These are phyloP conservation scores for Asobara japonica DNA, from an alignment of 1,140 invertebrate species.

Conservation along the genomic window DNA sequence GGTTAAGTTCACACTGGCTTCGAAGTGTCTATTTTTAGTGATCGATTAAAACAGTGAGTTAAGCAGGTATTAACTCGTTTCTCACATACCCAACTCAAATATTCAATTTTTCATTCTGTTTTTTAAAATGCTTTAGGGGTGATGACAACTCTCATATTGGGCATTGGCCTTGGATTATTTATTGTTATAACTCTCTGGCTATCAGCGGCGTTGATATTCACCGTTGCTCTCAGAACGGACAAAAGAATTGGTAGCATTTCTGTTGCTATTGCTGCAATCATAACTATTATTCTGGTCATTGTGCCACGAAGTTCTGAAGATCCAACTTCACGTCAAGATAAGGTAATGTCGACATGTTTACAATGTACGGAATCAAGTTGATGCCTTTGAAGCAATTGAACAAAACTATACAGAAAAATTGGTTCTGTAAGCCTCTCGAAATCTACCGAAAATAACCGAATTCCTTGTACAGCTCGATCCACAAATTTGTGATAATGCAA, in stretches of 20 bases:
- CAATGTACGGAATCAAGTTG: too few relatives aligned
- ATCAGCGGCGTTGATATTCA: slow-evolving; percentile 66
- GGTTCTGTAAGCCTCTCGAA: too few relatives aligned
- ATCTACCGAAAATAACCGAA: too few relatives aligned
- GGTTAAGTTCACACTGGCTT: too few relatives aligned
- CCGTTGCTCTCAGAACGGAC: slow-evolving; percentile 68
- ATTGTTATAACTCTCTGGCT: slow-evolving; percentile 69
- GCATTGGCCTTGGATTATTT: slow-evolving; percentile 68
- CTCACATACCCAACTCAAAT: neutral
- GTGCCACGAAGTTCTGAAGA: slow-evolving; percentile 65
- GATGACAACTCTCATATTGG: slow-evolving; percentile 67
- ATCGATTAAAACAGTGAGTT: too few relatives aligned
- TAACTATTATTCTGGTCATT: slow-evolving; percentile 67
- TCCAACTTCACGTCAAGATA: slow-evolving; percentile 44
- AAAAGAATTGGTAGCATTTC: slow-evolving; percentile 67
- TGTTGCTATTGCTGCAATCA: slow-evolving; percentile 59
- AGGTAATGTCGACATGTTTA: too few relatives aligned
- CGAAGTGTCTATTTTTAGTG: too few relatives aligned
- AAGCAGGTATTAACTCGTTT: neutral
- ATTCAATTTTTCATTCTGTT: neutral
- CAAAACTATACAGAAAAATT: too few relatives aligned
- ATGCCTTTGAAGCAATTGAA: too few relatives aligned
- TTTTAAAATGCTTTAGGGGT: slow-evolving; percentile 38
- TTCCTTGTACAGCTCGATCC: too few relatives aligned
- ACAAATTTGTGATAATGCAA: too few relatives aligned